Evolutionary conservation across 2,797 vertebrate genomes (phyloP).

Genomic region (Sarcoramphus papa): DNA sequence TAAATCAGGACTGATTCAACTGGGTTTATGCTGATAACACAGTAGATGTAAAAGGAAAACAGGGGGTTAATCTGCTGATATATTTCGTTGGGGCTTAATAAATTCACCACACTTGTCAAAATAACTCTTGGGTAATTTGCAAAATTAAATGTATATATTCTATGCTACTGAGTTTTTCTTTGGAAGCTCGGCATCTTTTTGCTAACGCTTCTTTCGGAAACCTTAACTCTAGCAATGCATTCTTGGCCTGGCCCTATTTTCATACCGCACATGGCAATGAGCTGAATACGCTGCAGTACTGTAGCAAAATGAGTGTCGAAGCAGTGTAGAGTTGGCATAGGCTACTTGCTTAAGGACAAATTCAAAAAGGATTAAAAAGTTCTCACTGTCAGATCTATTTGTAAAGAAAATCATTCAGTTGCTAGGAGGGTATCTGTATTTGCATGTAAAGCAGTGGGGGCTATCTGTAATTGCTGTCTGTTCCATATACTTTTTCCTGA

Average conservation of each 20-base stretch:
- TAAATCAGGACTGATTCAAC: background rate
- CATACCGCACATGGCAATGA: accelerated
- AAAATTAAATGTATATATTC: background rate
- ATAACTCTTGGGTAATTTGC: background rate
- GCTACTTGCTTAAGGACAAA: background rate
- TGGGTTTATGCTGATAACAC: background rate
- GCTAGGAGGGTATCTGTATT: background rate
- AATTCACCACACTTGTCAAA: background rate
- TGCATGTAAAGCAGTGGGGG: background rate
- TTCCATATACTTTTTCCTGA: background rate
- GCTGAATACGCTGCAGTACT: background rate
- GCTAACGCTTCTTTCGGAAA: background rate
- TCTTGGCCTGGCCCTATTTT: background rate
- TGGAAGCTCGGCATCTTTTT: background rate
- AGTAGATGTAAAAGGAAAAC: background rate
- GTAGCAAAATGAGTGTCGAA: background rate
- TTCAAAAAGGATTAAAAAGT: background rate
- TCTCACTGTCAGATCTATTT: background rate
- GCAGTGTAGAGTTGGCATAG: background rate
- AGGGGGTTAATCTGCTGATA: background rate
- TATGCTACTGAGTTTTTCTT: background rate
- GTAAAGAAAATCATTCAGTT: background rate
- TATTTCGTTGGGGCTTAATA: background rate
- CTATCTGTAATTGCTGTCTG: background rate
- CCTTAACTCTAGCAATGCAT: background rate